Evolutionary conservation across 1,140 invertebrate genomes (phyloP).

Genomic region (Solenopsis invicta): DNA sequence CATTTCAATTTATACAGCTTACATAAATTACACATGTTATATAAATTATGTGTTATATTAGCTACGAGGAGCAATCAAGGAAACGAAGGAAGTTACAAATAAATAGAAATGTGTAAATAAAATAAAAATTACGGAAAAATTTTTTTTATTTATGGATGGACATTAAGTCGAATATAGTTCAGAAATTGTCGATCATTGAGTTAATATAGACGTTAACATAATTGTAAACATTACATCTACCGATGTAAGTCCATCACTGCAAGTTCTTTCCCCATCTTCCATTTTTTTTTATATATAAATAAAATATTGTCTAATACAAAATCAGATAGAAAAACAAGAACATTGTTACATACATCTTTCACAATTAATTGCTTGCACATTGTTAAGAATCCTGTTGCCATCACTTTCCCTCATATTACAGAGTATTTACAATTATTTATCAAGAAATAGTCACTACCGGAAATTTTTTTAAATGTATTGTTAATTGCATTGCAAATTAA

Average conservation of each 20-base stretch:
- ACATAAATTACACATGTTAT: constrained; percentile 37
- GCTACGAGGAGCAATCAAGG: neutral
- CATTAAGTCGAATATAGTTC: constrained; percentile 76
- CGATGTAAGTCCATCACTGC: constrained; percentile 69
- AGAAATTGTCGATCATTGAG: constrained; percentile 73
- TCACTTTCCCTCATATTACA: constrained; percentile 21
- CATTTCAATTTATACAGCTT: neutral
- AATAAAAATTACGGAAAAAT: constrained; percentile 68
- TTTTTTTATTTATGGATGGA: constrained; percentile 81
- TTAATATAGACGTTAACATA: constrained; percentile 61
- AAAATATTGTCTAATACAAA: constrained; percentile 50
- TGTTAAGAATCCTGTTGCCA: constrained; percentile 8
- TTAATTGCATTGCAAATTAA: constrained; percentile 67
- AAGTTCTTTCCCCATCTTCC: constrained; percentile 83
- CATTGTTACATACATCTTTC: constrained; percentile 45
- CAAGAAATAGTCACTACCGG: constrained; percentile 19
- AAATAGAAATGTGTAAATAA: constrained; percentile 23
- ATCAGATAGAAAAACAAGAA: constrained; percentile 60
- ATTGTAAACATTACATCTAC: constrained; percentile 64
- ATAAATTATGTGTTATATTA: neutral
- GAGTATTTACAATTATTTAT: constrained; percentile 69
- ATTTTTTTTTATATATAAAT: constrained; percentile 66
- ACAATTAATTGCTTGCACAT: constrained; percentile 40
- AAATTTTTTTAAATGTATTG: constrained; percentile 52
- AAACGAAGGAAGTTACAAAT: constrained; percentile 1